phyloP scores from a whole-genome alignment of 2,888 invertebrate genomes.

The Rhimphoctona megacephalus region DNA sequence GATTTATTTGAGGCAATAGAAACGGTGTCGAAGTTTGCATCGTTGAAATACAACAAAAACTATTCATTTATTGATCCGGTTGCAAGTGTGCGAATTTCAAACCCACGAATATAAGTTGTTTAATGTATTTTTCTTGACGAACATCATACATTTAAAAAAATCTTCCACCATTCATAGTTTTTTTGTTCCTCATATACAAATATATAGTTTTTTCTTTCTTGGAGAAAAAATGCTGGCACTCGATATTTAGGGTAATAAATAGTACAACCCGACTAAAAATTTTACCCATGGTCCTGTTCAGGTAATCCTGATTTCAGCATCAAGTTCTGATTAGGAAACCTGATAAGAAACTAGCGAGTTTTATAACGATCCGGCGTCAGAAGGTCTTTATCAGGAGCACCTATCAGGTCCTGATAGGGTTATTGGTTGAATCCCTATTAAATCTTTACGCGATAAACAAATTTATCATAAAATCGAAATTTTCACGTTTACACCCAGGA shows the following conservation, averaged over 20 bases:
- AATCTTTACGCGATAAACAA: no score
- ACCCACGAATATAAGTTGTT: neutral
- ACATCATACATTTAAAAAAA: neutral
- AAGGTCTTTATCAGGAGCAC: no score
- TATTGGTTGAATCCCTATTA: no score
- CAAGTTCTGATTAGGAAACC: no score
- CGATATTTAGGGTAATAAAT: neutral
- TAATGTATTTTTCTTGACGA: neutral
- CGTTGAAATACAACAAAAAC: neutral
- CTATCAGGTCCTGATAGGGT: no score
- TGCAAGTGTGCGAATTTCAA: neutral
- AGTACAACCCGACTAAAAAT: no score
- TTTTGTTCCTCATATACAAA: neutral
- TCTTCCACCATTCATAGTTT: neutral
- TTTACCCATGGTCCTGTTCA: no score
- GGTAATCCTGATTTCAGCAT: no score
- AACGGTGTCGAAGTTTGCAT: constrained; percentile 7
- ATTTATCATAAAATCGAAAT: no score
- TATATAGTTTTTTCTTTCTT: neutral
- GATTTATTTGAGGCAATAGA: neutral
- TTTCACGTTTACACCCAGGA: no score
- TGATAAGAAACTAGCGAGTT: no score
- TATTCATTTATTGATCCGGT: neutral
- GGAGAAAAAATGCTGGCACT: neutral
- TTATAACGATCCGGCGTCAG: no score